Evolutionary conservation across 2,797 vertebrate species (phyloP), one percentile per base, ranked within the genome.

Genomic region (Mus spretus): DNA sequence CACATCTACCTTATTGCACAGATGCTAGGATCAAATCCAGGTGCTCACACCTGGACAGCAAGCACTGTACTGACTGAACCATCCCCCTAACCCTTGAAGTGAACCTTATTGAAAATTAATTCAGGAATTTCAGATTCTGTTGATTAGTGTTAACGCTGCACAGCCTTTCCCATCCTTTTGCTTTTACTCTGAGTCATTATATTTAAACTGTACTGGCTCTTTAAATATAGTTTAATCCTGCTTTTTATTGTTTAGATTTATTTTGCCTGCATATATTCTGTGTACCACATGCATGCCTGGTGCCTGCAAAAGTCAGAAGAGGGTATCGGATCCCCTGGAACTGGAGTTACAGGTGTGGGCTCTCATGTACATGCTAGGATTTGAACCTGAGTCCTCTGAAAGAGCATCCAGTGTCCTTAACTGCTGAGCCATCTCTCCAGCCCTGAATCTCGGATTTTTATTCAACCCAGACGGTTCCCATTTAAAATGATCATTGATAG

Each of bases 71-170:
- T 40, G 24, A 70, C 63, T 70, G 47, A 86, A 65, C 28, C 13
- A 13, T 37, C 65, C 15, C 47, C 44, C 59, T 34, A 34, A 47
- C 5, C 28, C 65, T 70, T 10, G 13, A 26, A 40, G 47, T 78
- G 55, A 59, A 53, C 19, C 78, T 78, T 87, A 37, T 55, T 65
- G 88, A 53, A 95, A 85, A 61, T 83, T 70, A 80, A 77, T 55
- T 74, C 59, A 84, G 50, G 61, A 3, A n/a, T 87, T 67, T 55
- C 59, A 82, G 47, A n/a, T 82, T 67, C n/a, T 44, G 61, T 61
- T 87, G 7, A 50, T 95, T 77, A 80, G 1, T 65, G 40, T 93
- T 63, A 65, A 6, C 7, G 20, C n/a, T 31, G 14, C n/a, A 5
- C 19, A 44, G 28, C 10, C 37, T 92, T 90, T 61, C 63, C 61